These are phyloP conservation scores for Oncorhynchus nerka DNA, from an alignment of 2,113 vertebrate species.

Conservation along the genomic window DNA sequence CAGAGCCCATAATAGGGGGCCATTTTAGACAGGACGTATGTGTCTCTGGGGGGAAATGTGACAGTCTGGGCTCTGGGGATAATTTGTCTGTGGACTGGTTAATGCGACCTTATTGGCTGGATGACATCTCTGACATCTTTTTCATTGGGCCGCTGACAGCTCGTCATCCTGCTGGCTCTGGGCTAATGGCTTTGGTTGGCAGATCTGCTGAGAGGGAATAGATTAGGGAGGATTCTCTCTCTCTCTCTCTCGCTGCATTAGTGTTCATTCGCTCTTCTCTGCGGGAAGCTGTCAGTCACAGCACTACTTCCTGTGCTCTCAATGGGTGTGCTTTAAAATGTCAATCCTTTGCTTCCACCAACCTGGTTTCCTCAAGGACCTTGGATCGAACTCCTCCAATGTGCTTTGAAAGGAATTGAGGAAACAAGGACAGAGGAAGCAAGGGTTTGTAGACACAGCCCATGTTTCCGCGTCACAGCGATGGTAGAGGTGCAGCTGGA, in stretches of 20 bases:
- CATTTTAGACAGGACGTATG: too few species aligned
- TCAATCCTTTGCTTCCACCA: too few species aligned
- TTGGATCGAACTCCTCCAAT: too few species aligned
- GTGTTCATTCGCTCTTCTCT: background rate
- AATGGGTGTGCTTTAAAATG: too few species aligned
- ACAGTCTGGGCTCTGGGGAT: too few species aligned
- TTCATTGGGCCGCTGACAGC: slow-evolving; percentile 50
- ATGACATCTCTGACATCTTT: background rate
- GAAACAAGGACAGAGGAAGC: too few species aligned
- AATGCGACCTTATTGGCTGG: background rate
- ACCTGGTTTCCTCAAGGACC: too few species aligned
- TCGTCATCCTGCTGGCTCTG: slow-evolving; percentile 52
- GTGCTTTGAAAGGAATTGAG: too few species aligned
- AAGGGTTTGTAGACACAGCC: too few species aligned
- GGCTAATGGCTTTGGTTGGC: slow-evolving; percentile 60
- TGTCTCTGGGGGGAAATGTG: background rate
- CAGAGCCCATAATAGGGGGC: too few species aligned
- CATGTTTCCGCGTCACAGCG: background rate
- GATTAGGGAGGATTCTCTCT: slow-evolving; percentile 59
- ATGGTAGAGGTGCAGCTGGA: background rate
- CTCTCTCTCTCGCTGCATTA: background rate
- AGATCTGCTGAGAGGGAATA: slow-evolving; percentile 57
- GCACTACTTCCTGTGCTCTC: background rate
- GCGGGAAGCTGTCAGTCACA: background rate
- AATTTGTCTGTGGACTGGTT: background rate